Percentiles rank a stretch among this genome's conserved stretches.
phyloP scores from a whole-genome alignment of 2,888 invertebrate species.

The Stictocephala bisonia region DNA sequence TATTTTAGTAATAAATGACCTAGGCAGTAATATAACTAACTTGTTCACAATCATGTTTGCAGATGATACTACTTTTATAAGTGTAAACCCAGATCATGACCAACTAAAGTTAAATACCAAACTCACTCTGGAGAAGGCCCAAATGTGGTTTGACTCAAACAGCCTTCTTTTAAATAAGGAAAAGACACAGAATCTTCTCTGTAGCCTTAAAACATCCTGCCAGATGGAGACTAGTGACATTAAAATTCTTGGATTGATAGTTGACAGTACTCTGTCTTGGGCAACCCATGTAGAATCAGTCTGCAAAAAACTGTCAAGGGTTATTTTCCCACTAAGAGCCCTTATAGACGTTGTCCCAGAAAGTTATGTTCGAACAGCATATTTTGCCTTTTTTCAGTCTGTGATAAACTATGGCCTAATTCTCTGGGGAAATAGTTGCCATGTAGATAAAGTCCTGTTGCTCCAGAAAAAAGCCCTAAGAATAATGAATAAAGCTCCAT shows the following conservation, averaged over 20 bases:
- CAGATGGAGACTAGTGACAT: not conserved
- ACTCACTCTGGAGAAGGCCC: not conserved
- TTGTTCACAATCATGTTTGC: not conserved
- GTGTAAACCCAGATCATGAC: not conserved
- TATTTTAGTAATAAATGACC: not conserved
- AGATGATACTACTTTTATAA: constrained; percentile 18
- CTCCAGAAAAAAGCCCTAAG: not conserved
- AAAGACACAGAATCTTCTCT: constrained; percentile 1
- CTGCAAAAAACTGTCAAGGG: not conserved
- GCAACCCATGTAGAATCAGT: not conserved
- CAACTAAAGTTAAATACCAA: not conserved
- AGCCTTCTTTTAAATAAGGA: not conserved
- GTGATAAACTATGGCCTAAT: not conserved
- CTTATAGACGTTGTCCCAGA: not conserved
- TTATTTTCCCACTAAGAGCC: not conserved
- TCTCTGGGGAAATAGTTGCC: not conserved
- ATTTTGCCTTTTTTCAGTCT: not conserved
- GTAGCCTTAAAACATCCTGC: not conserved
- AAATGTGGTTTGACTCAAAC: not conserved
- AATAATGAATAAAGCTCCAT: not conserved
- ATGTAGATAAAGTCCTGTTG: not conserved
- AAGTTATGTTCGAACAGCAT: not conserved
- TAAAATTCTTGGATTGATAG: not conserved
- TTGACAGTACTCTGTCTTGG: not conserved
- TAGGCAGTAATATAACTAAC: not conserved